Percentiles rank a stretch among this genome's conserved stretches.
These are phyloP conservation scores for Myrmophylax atrothorax DNA, from an alignment of 2,113 vertebrate species.

Conservation along the genomic window DNA sequence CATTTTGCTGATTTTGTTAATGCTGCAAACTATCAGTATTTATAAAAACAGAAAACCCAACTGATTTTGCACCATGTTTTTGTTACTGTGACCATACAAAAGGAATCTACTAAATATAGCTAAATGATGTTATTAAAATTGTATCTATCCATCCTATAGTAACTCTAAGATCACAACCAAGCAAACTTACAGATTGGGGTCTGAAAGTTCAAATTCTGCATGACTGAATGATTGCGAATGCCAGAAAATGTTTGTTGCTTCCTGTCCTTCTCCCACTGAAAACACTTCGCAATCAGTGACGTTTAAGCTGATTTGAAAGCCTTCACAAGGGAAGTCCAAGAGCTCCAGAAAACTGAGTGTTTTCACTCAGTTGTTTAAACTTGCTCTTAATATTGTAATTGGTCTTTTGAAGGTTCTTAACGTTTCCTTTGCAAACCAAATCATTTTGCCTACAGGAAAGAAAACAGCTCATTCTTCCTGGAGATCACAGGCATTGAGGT, in stretches of 20 bases:
- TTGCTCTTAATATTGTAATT: background rate
- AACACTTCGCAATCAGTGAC: constrained; percentile 38
- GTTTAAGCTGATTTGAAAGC: constrained; percentile 45
- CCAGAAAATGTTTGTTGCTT: constrained; percentile 60
- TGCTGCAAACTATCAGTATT: constrained; percentile 81
- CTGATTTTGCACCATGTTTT: constrained; percentile 78
- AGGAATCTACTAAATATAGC: constrained; percentile 60
- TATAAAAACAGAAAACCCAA: constrained; percentile 63
- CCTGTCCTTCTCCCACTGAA: constrained; percentile 63
- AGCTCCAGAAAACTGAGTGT: constrained; percentile 2
- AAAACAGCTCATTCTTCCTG: background rate
- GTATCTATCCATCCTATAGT: constrained; percentile 57
- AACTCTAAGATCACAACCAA: constrained; percentile 44
- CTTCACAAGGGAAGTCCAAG: constrained; percentile 20
- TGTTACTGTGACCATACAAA: constrained; percentile 77
- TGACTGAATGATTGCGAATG: constrained; percentile 65
- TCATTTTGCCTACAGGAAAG: constrained; percentile 15
- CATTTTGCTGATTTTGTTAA: constrained; percentile 65
- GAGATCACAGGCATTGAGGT: background rate
- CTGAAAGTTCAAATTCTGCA: constrained; percentile 65
- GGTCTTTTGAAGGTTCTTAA: constrained; percentile 28
- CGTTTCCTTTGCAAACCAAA: background rate
- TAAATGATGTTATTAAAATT: constrained; percentile 52
- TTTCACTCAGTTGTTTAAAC: constrained; percentile 8
- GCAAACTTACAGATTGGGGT: constrained; percentile 42